Conservation (phyloP, 2,888 invertebrate genomes). For the Cataglyphis livida region DNA sequence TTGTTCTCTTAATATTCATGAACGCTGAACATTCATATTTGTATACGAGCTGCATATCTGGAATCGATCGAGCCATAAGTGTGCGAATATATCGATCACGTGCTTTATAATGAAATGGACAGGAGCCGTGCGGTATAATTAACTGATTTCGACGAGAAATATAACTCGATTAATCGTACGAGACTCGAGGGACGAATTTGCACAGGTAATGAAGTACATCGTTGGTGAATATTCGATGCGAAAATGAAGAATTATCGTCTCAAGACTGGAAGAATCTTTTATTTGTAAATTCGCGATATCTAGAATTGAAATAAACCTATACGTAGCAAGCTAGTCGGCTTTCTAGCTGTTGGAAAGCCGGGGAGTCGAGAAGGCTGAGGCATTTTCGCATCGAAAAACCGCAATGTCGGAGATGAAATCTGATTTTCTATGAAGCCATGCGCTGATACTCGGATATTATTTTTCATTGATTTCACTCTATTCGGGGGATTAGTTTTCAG, state of each 20-base stretch:
- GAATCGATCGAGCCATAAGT: conserved; percentile 27
- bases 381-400: conserved; percentile 27
- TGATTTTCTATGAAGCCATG: conserved; percentile 14
- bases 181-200: conserved; percentile 29
- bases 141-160: conserved; percentile 36
- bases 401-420: conserved; percentile 9
- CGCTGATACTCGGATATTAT: conserved; percentile 6
- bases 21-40: background rate
- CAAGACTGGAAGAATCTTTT: background rate
- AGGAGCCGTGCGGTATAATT: conserved; percentile 15
- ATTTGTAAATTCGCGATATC: background rate
- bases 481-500: background rate
- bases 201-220: conserved; percentile 31
- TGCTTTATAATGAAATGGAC: conserved; percentile 44
- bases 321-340: background rate
- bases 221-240: background rate
- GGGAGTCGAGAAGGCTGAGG: background rate
- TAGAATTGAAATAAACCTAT: conserved; percentile 22
- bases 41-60: background rate
- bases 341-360: conserved; percentile 11
- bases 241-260: conserved; percentile 40
- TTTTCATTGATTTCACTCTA: background rate
- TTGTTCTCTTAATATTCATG: conserved; percentile 17
- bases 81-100: conserved; percentile 41
- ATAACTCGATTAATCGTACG: conserved; percentile 15